phyloP scores from a whole-genome alignment of 1,140 invertebrate species.

The Diorhabda carinulata region DNA sequence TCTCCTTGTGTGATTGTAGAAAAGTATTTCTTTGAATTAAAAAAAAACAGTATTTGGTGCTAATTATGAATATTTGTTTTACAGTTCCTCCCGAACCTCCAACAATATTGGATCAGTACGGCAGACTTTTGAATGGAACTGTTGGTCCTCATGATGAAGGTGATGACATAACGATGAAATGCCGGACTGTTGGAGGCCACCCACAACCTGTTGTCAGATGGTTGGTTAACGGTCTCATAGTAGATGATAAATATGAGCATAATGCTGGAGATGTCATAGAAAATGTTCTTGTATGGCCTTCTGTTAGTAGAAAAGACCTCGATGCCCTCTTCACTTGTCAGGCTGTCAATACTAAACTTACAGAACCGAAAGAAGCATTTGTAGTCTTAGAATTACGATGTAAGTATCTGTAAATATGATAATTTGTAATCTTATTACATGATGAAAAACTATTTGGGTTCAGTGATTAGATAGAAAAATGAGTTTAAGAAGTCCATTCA shows the following conservation, averaged over 20 bases:
- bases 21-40: too few relatives aligned
- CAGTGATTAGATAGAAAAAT: too few relatives aligned
- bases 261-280: slow-evolving; percentile 80
- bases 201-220: slow-evolving; percentile 63
- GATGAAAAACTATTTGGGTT: too few relatives aligned
- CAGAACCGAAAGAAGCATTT: slow-evolving; percentile 68
- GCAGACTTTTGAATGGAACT: slow-evolving; percentile 65
- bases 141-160: slow-evolving; percentile 77
- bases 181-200: slow-evolving; percentile 63
- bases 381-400: slow-evolving; percentile 75
- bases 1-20: too few relatives aligned
- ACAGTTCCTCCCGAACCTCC: slow-evolving; percentile 82
- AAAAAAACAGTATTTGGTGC: too few relatives aligned
- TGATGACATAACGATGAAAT: slow-evolving; percentile 60
- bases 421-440: too few relatives aligned
- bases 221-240: slow-evolving; percentile 69
- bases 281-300: slow-evolving; percentile 71
- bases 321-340: slow-evolving; percentile 80
- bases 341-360: slow-evolving; percentile 75
- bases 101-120: slow-evolving; percentile 74
- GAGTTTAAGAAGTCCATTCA: too few relatives aligned
- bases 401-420: slow-evolving; percentile 55
- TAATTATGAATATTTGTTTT: slow-evolving; percentile 26
- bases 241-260: slow-evolving; percentile 77
- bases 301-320: slow-evolving; percentile 71